phyloP scores from a whole-genome alignment of 2,113 vertebrate species.

The Gymnobelideus leadbeateri region DNA sequence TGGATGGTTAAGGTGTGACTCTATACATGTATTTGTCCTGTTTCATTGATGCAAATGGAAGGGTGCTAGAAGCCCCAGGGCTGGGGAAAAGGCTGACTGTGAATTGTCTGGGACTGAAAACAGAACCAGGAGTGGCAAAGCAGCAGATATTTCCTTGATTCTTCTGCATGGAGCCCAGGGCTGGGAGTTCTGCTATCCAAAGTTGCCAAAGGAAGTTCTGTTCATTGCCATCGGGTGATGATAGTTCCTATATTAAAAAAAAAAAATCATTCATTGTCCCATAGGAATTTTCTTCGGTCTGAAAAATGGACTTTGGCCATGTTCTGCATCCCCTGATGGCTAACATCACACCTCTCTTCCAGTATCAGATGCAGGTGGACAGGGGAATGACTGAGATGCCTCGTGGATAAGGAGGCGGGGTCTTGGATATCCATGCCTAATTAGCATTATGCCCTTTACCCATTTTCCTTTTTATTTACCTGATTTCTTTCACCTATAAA shows the following conservation, averaged over 20 bases:
- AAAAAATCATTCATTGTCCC: background rate
- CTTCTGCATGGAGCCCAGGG: background rate
- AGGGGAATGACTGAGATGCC: background rate
- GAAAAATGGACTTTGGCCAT: background rate
- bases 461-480: background rate
- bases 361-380: background rate
- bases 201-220: background rate
- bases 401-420: background rate
- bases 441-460: background rate
- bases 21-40: background rate
- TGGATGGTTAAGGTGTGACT: background rate
- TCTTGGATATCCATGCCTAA: background rate
- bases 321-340: background rate
- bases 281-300: background rate
- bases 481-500: background rate
- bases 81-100: background rate
- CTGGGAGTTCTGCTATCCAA: background rate
- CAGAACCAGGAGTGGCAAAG: background rate
- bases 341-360: background rate
- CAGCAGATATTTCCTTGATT: background rate
- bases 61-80: no score
- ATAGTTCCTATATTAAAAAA: slow-evolving; percentile 7
- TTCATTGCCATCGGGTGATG: background rate
- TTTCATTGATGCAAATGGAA: background rate
- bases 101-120: background rate